Conservation (phyloP, 2,797 vertebrate genomes). For the Trachurus trachurus region DNA sequence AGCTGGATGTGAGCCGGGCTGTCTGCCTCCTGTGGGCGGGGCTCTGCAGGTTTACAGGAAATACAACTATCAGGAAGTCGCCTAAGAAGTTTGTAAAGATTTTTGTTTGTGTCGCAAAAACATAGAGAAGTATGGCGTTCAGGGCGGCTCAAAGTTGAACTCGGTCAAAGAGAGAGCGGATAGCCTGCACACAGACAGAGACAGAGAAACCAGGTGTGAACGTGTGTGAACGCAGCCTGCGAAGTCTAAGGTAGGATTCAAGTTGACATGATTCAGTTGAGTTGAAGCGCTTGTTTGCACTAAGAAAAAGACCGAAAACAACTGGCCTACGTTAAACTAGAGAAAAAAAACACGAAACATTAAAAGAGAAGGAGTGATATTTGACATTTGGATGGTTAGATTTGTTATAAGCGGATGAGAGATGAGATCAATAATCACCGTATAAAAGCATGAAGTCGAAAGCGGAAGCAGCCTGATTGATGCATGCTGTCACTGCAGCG, state of each 20-base stretch:
- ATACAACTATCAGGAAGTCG: slow-evolving; percentile 79
- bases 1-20: background rate
- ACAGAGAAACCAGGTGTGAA: slow-evolving; percentile 12
- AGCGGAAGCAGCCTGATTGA: background rate
- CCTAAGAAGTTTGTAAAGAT: slow-evolving; percentile 27
- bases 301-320: background rate
- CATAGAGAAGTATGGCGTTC: background rate
- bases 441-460: background rate
- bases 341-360: background rate
- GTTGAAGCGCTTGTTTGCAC: slow-evolving; percentile 18
- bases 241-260: slow-evolving; percentile 68
- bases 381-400: background rate
- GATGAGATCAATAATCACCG: background rate
- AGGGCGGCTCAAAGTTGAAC: slow-evolving; percentile 19
- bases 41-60: slow-evolving; percentile 80
- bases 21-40: slow-evolving; percentile 68
- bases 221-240: slow-evolving; percentile 2
- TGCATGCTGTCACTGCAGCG: background rate
- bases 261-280: background rate
- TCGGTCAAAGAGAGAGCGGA: background rate
- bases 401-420: background rate
- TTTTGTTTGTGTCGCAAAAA: slow-evolving; percentile 47
- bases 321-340: background rate
- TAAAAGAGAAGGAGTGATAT: fast-evolving
- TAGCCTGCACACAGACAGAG: background rate